phyloP scores from a whole-genome alignment of 2,113 vertebrate species.

The Leptodactylus fuscus region DNA sequence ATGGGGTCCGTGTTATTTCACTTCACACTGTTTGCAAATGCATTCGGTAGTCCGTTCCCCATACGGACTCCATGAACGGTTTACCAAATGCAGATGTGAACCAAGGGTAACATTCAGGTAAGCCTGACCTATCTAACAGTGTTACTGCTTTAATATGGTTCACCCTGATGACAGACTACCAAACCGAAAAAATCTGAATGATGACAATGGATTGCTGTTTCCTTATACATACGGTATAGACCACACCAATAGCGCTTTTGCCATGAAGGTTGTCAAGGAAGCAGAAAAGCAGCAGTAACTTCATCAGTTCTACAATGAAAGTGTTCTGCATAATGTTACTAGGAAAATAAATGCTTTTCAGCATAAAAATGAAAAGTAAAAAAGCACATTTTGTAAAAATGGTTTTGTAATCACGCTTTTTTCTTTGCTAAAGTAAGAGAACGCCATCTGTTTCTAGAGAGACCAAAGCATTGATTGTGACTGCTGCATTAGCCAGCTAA shows the following conservation, averaged over 20 bases:
- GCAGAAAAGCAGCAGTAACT: background rate
- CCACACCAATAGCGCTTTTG: background rate
- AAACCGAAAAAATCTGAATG: background rate
- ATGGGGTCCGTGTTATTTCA: too few relatives aligned
- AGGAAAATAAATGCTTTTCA: background rate
- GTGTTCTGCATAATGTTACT: slow-evolving; percentile 9
- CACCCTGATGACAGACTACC: too few relatives aligned
- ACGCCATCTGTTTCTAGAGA: slow-evolving; percentile 56
- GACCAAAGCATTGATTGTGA: background rate
- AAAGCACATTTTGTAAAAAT: slow-evolving; percentile 13
- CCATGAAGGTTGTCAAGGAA: background rate
- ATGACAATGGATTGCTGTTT: background rate
- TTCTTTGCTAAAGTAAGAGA: slow-evolving; percentile 41
- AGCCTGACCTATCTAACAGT: too few relatives aligned
- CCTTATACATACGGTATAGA: background rate
- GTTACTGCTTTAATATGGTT: too few relatives aligned
- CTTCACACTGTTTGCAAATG: too few relatives aligned
- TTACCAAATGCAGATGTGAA: too few relatives aligned
- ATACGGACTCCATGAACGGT: too few relatives aligned
- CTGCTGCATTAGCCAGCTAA: slow-evolving; percentile 58
- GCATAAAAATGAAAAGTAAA: background rate
- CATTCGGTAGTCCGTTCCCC: too few relatives aligned
- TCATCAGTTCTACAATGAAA: background rate
- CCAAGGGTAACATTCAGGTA: too few relatives aligned
- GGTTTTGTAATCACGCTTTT: slow-evolving; percentile 3